Evolutionary conservation across 2,888 invertebrate species (phyloP), one percentile per base, ranked within the genome.

Genomic region (Cyrtodaria siliqua): DNA sequence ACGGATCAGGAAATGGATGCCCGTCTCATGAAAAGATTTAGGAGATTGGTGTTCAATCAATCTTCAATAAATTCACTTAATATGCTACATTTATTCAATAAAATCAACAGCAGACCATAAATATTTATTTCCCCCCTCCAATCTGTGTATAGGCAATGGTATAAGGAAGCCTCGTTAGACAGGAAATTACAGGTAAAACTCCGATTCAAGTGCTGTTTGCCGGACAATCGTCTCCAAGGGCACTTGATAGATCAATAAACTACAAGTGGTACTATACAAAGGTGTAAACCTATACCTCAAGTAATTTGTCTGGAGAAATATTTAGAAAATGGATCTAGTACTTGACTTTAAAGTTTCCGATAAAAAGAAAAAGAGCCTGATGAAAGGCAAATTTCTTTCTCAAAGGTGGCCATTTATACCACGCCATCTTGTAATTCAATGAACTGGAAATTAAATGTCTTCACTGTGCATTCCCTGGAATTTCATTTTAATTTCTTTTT

Each of bases 401-500:
- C 59, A 67, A 67, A 59, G 67, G 59, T 67, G 67, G 67, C 50
- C 24, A 33, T 27, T 8, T 8, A 29, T 23, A 49, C 27, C 49
- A 71, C 40, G 71, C 59, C 44, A 42, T 50, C 59, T 71, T 71
- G 71, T 42, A 57, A 63, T 40, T 42, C 27, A 71, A 71, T 71
- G 50, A 47, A 64, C 50, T 63, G 63, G 63, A 63, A 71, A 71
- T 71, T 56, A 63, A 50, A 57, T 47, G 20, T 60, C 47, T 47
- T 29, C 6, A 33, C 12, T 33, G 4, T 12, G 4, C 12, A 12
- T 33, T 8, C 33, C 33, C 4, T 33, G 33, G 33, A 33, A 4
- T 33, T 33, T 53, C 26, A 8, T 24, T n/a, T n/a, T n/a, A n/a
- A n/a, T n/a, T n/a, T n/a, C n/a, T n/a, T n/a, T n/a, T n/a, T n/a